Base-by-base conservation (phyloP, 1,140 invertebrate genomes). In the Odontomachus brunneus region DNA sequence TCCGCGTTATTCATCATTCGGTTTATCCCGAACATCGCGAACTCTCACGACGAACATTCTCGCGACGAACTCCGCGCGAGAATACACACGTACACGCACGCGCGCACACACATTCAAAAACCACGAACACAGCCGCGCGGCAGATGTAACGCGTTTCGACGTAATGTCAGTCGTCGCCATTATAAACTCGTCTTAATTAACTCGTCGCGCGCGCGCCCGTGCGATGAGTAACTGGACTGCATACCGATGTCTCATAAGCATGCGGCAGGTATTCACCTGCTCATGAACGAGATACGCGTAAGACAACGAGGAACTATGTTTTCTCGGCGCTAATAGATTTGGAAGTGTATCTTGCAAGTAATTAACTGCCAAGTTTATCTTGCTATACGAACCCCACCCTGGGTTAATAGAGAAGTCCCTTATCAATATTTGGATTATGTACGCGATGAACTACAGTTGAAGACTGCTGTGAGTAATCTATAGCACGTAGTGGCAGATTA, bases 291-390 rank as follows among this genome's bases (percentile, higher is more conserved):
- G n/a, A 48, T 59, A 11, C 57, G 51, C 65, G 38, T 69, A 80
- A 80, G 75, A 80, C 65, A 80, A 80, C 22, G 65, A 57, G 33
- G 51, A 29, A 80, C 65, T 71, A 44, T 44, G 53, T 80, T 80
- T 80, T 80, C 75, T 57, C 65, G 19, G 49, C 57, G 48, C 75
- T 80, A 80, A 80, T 80, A 80, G 65, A 80, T 80, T 80, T 80
- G 65, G 29, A 48, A 69, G 65, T 69, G 33, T 80, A 80, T 80
- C 75, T 80, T 80, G 51, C 63, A 71, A 80, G 65, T 80, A 80
- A 80, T 80, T 80, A 71, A 80, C 65, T 71, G 75, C 24, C 5
- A 4, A 51, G 75, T 80, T 80, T 80, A 80, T 80, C 75, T 80
- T 80, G 33, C 63, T 57, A 26, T 44, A 29, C 33, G 33, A 71